Conservation (phyloP, 2,888 invertebrate genomes). For the Loripinus fragilis region DNA sequence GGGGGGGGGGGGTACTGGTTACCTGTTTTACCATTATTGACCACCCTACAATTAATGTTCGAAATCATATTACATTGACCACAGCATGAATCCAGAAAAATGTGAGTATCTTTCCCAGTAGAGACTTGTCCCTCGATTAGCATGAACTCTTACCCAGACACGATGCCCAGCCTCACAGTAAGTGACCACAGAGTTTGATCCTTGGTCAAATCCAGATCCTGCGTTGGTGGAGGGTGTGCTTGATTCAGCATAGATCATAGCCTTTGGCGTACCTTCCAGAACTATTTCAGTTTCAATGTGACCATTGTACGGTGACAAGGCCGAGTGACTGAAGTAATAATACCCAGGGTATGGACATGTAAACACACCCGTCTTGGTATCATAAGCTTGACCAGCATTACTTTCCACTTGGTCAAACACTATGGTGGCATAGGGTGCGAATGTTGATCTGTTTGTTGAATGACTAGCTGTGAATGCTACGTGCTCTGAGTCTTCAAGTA, state of each 20-base stretch:
- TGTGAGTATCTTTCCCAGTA: constrained; percentile 9
- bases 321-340: not conserved
- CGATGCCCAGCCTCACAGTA: not conserved
- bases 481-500: not conserved
- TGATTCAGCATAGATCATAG: not conserved
- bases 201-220: not conserved
- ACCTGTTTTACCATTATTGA: too few relatives aligned
- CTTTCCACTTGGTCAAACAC: not conserved
- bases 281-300: constrained; percentile 5
- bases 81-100: too few relatives aligned
- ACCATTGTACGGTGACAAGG: not conserved
- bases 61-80: too few relatives aligned
- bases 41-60: too few relatives aligned
- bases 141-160: not conserved
- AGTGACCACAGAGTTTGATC: not conserved
- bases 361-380: not conserved
- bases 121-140: not conserved
- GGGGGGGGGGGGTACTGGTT: too few relatives aligned
- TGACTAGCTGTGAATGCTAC: not conserved
- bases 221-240: not conserved
- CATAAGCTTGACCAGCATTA: not conserved
- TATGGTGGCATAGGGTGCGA: not conserved
- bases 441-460: not conserved
- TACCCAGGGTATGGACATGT: not conserved
- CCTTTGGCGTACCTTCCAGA: not conserved